Conservation (phyloP, 2,797 vertebrate species). For the Falco naumanni region DNA sequence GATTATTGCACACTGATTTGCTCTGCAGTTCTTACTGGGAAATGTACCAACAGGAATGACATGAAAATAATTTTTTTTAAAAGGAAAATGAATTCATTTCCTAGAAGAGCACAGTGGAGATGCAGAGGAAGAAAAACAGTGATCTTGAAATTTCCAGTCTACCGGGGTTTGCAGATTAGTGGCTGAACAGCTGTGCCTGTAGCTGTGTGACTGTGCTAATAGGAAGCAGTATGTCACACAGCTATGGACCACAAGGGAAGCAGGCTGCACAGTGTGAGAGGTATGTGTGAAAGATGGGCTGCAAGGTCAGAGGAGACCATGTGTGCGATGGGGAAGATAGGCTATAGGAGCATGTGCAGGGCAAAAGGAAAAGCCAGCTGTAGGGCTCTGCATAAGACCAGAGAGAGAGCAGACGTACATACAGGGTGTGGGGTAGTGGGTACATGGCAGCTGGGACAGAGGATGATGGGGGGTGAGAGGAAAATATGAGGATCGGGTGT, state of each 20-base stretch:
- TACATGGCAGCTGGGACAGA: neutral
- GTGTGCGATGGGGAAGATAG: rapidly evolving
- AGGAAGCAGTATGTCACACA: neutral
- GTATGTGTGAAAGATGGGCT: neutral
- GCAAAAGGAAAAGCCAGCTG: neutral
- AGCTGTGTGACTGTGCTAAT: neutral
- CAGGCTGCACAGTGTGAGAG: rapidly evolving
- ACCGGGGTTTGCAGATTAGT: neutral
- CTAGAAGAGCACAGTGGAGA: neutral
- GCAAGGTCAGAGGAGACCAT: neutral
- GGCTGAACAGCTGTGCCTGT: neutral
- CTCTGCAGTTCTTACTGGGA: neutral
- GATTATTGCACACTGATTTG: neutral
- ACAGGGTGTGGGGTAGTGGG: neutral
- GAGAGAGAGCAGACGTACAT: neutral
- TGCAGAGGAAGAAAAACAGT: neutral
- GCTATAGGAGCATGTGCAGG: rapidly evolving
- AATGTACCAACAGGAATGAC: neutral
- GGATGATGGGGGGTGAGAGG: neutral
- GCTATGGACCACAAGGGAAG: neutral
- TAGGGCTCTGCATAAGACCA: neutral
- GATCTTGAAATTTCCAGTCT: neutral
- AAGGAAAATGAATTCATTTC: neutral
- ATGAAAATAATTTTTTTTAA: neutral
- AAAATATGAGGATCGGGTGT: neutral